Base-by-base conservation (phyloP, 2,797 vertebrate genomes). In the Rhinoraja longicauda region DNA sequence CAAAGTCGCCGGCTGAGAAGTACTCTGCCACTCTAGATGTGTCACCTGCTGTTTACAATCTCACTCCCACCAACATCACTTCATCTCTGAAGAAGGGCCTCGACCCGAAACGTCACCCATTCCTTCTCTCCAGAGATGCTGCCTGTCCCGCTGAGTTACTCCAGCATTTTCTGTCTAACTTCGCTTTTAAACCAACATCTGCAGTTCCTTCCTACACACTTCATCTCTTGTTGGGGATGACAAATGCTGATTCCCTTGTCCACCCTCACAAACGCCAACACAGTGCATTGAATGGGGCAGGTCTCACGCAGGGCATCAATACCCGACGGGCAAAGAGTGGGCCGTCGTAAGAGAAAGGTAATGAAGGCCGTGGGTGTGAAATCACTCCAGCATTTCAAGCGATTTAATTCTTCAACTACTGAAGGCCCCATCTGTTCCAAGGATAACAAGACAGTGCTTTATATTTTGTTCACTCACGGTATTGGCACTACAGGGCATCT, bases 61-160 rank as follows among this genome's bases (percentile, higher is more conserved):
- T 88, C 62, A n/a, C 84, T 88, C 59, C 88, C 84, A 64, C 84
- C 84, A 84, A 88, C 84, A 64, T 62, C 59, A 67, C n/a, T 64
- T 88, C 84, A 88, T 88, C 84, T 36, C n/a, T n/a, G n/a, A n/a
- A n/a, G n/a, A n/a, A n/a, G n/a, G n/a, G n/a, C n/a, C n/a, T 45
- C 45, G 45, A 45, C 45, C 45, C 45, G 45, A 45, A 45, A 2
- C 2, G 45, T 45, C 45, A 4, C 45, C 45, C 2, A 45, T 45
- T 45, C 45, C 45, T 45, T 45, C 45, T 2, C 45, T 45, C 45
- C 45, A 45, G 1, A 45, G 45, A 45, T 45, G 45, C 45, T 45
- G 45, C 45, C 45, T 45, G 2, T 0, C 45, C 45, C 45, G 45
- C 45, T 45, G 45, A 45, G 45, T 45, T 45, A 2, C 39, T 45